Base-by-base conservation (phyloP, 2,113 vertebrate genomes). In the Oncorhynchus masou region DNA sequence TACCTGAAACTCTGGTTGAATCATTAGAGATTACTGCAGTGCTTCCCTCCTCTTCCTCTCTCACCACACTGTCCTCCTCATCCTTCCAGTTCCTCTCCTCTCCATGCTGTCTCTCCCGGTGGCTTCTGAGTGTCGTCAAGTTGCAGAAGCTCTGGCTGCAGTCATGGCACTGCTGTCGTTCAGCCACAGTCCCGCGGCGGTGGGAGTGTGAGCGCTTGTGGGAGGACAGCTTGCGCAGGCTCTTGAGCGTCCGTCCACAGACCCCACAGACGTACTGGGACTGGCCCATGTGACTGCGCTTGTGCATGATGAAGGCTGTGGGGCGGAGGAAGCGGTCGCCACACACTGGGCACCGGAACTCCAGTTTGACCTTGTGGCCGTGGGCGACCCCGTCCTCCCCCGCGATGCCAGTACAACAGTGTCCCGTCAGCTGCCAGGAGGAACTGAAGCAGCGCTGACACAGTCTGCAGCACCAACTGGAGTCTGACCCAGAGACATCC, bases 181-280 rank as follows among this genome's bases (percentile, higher is more conserved):
- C 39, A 45, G 39, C 39, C 39, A 45, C 39, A 45, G 39, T 2
- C 9, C 39, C 9, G 39, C 39, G 2, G 39, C 39, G 9, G 9
- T 9, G 39, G 39, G 39, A 11, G 39, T 45, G 39, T 45, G 39
- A 45, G 39, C 39, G 39, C 39, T 9, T 45, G 39, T 45, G 39
- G 9, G 39, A 45, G 39, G 39, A 9, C 34, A 81, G 70, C 70
- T 64, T 68, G 7, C 24, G 60, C 0, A 81, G 74, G 3, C 74
- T 77, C 12, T 69, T 72, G 4, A 72, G 25, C 0, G 75, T 77
- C 31, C 66, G 65, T 16, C 79, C 79, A 6, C 79, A 81, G 15
- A 73, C 66, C 2, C 74, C 51, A 15, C 79, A 81, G 15, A 64
- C 74, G 27, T 81, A 81, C 48, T 69, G 62, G 3, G 79, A 77